Evolutionary conservation across 2,888 invertebrate species (phyloP), one percentile per base, ranked within the genome.

Genomic region (Eutolmus rufibarbis): DNA sequence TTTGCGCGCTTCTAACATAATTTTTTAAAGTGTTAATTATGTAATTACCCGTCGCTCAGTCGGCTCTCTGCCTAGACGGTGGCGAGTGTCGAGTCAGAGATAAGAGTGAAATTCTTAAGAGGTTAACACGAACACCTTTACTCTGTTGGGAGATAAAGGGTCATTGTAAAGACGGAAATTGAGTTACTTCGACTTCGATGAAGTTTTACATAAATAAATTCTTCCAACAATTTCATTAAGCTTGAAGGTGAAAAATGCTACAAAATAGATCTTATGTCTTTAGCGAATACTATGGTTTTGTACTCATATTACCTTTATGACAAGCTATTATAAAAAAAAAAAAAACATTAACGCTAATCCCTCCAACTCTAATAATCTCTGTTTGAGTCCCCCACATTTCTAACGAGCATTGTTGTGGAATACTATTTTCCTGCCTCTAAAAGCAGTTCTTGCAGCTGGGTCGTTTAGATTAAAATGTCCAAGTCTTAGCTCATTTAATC

Each of bases 21-120:
- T 57, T 82, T 82, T 82, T 66, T 66, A 82, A 82, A 82, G 82
- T 82, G 82, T 82, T 82, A 82, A 82, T 66, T 82, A 82, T 82
- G 82, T 82, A 82, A 82, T 82, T 82, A 57, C 40, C 57, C 14
- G 51, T 46, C 40, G 79, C 51, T 66, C 66, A 23, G 66, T 79
- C 79, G 51, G 79, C 46, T 51, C 23, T 79, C 34, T 51, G 51
- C 66, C 57, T 66, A 66, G 66, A 66, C 66, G 23, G 66, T 66
- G 66, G 66, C 66, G 66, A 28, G 66, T 66, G 66, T 66, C 66
- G 66, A 66, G 66, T 14, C 9, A 66, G 28, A 19, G 66, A 66
- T 66, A 66, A 66, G 66, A 66, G 23, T 66, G 51, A 66, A 66
- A 66, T 66, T 66, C 66, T 66, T 66, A 66, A 23, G 23, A 66